Evolutionary conservation across 2,888 invertebrate genomes (phyloP), one percentile per base, ranked within the genome.

Genomic region (Fabriciana adippe): DNA sequence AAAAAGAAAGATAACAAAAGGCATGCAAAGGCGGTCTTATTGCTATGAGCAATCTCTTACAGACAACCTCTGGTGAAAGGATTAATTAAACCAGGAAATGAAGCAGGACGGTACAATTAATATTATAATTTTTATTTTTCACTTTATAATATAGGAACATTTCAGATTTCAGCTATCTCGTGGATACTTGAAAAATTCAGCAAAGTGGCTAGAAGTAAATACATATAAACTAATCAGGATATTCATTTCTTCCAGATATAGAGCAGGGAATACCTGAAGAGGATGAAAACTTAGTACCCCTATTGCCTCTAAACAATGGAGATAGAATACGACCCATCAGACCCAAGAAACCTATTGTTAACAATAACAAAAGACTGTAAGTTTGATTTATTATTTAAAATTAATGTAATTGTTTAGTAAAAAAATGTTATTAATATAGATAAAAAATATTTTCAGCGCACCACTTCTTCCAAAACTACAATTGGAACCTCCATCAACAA

Each of bases 401-500:
- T 55, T 31, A 2, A 6, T 26, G 6, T 5, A 26, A n/a, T n/a
- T 31, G 2, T 15, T 14, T 31, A 3, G 0, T 16, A 16, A 50
- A 50, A 18, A 26, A 26, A 26, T 26, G 26, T 26, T 26, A 26
- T 26, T 26, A 26, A 26, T 26, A 26, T 4, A 26, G 26, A 5
- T 2, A 53, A 61, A 26, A 14, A 5, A 5, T 47, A 26, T 51
- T 45, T 65, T 31, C 63, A 68, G 71, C 48, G 48, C n/a, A 53
- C 66, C 71, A 2, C 56, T 55, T 0, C 67, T 70, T 0, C 70
- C 67, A 26, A 68, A 63, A 21, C 60, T 76, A 6, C 69, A 78
- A 50, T 71, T 85, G 26, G 76, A 78, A 26, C 79, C 84, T 1
- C 80, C 85, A n/a, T 86, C 88, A 41, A 82, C 85, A 48, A 74